A percentile compares a stretch with the other conserved stretches of the same genome.
phyloP scores from a whole-genome alignment of 2,113 vertebrate species.

The Albula goreensis region DNA sequence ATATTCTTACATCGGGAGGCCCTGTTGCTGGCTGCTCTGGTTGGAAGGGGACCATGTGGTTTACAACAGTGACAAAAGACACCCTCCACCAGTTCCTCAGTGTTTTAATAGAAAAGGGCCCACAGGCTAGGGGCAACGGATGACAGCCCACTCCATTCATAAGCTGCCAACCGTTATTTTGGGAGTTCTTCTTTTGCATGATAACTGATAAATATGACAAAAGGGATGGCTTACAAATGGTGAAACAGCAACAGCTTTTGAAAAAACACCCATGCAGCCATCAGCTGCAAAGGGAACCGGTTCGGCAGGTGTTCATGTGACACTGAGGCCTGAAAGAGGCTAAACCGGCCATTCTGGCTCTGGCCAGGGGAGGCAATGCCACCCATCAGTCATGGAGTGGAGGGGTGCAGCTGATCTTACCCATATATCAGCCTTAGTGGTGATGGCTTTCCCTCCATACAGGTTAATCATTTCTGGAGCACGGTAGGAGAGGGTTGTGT shows the following conservation, averaged over 20 bases:
- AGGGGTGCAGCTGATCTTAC: slow-evolving; percentile 65
- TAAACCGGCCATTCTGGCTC: slow-evolving; percentile 50
- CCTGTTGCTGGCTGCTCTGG: no score
- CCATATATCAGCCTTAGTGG: slow-evolving; percentile 98
- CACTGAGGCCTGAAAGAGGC: neutral
- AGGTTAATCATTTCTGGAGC: slow-evolving; percentile 98
- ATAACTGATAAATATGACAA: neutral
- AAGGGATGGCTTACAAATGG: neutral
- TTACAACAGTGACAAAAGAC: neutral
- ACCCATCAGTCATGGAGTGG: neutral
- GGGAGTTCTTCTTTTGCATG: neutral
- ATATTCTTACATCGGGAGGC: no score
- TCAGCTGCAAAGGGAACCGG: slow-evolving; percentile 25
- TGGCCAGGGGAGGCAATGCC: neutral
- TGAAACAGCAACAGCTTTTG: neutral
- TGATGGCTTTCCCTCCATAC: slow-evolving; percentile 92
- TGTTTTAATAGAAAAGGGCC: neutral
- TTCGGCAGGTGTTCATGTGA: neutral
- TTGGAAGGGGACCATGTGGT: neutral
- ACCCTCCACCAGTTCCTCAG: neutral
- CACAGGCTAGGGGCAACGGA: neutral
- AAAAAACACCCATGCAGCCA: neutral
- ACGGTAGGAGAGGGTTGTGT: slow-evolving; percentile 94
- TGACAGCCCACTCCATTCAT: neutral
- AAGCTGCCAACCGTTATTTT: no score